These are phyloP conservation scores for Tamias sibiricus DNA, from an alignment of 2,113 vertebrate genomes.

Conservation along the genomic window DNA sequence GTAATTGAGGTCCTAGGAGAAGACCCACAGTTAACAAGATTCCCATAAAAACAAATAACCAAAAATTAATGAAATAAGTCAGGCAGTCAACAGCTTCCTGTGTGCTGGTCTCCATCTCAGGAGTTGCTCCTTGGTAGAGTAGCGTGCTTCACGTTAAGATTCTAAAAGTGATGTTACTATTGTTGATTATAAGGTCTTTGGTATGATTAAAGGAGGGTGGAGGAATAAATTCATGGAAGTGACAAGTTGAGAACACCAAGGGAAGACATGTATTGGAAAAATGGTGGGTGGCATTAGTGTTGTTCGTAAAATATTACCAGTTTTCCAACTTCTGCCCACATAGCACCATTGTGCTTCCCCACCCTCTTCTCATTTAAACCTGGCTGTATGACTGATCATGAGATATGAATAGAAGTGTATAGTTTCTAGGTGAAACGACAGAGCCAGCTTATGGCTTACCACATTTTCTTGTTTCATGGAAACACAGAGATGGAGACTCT, in stretches of 20 bases:
- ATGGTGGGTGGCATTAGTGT: not conserved
- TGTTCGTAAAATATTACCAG: not conserved
- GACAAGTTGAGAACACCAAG: not conserved
- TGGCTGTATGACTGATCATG: not conserved
- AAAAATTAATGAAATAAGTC: not conserved
- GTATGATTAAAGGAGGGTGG: accelerated
- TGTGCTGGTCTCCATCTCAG: not conserved
- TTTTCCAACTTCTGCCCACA: not conserved
- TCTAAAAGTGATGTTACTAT: not conserved
- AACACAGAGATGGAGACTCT: not conserved
- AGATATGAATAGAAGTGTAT: not conserved
- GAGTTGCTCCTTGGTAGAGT: not conserved
- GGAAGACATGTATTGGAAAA: not conserved
- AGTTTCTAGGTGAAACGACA: not conserved
- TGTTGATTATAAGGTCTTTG: not conserved
- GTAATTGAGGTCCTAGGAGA: slow-evolving; percentile 12
- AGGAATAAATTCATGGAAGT: not conserved
- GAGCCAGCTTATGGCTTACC: not conserved
- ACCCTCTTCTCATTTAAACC: not conserved
- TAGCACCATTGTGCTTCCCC: not conserved
- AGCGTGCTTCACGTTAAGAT: not conserved
- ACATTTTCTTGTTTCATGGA: not conserved
- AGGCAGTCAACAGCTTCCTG: not conserved
- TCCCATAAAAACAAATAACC: not conserved
- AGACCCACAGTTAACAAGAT: not conserved